Evolutionary conservation across 1,140 invertebrate genomes (phyloP), one percentile per base, ranked within the genome.

Genomic region (Popillia japonica): DNA sequence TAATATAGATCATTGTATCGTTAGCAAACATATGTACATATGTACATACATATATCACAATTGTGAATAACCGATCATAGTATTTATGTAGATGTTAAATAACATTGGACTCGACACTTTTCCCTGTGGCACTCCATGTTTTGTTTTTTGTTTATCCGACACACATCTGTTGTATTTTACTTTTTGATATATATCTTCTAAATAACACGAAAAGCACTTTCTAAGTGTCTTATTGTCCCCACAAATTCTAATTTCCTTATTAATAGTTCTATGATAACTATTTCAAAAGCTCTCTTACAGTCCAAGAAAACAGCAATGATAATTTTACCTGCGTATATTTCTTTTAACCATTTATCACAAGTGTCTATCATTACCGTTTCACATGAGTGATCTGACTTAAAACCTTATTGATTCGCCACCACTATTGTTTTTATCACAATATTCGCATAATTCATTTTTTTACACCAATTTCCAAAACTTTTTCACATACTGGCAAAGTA

Each of bases 371-470:
- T 34, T 34, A 34, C 27, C 27, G 27, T 34, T 34, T 34, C 4
- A 34, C 27, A 34, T 34, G 27, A 34, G 1, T 34, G 27, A 34
- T 34, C 27, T 34, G 1, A 4, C 2, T 34, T 34, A 34, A 34
- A 34, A 34, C 27, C n/a, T 48, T 2, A 48, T 48, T 34, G 27
- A 34, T 48, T 48, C 44, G 44, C 44, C 44, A 48, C 44, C 44
- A 48, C 3, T 48, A 48, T 48, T 48, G n/a, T 48, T 48, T 48
- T 48, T 48, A 48, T 48, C 44, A 48, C 44, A 48, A 48, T 48
- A 48, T 48, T 48, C 44, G 6, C 2, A 48, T 48, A 48, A 48
- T 48, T 48, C 2, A 7, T 48, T 48, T 48, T 48, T 48, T 48
- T 48, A 48, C 44, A 48, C 2, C 44, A 7, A 7, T 48, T 48